These are phyloP conservation scores for Clarias fuscus DNA, from an alignment of 2,797 vertebrate species.

Conservation along the genomic window DNA sequence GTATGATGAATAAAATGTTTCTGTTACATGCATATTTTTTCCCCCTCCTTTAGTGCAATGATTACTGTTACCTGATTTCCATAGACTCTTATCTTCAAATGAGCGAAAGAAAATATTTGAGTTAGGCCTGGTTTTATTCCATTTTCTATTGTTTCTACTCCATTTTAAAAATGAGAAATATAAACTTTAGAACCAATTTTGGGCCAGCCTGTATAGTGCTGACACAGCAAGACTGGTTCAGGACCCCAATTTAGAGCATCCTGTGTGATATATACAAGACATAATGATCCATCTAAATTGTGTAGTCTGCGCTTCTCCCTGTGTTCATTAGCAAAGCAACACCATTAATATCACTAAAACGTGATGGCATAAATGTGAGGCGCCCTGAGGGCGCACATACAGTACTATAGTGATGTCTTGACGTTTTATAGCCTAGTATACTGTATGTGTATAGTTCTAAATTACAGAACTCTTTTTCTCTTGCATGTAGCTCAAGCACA, in stretches of 20 bases:
- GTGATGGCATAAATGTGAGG: background rate
- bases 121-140: too few species aligned
- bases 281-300: background rate
- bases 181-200: too few species aligned
- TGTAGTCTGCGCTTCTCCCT: background rate
- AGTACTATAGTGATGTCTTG: background rate
- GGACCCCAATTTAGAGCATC: background rate
- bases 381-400: background rate
- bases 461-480: background rate
- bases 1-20: too few species aligned
- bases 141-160: too few species aligned
- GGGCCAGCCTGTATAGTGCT: background rate
- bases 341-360: background rate
- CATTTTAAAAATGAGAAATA: too few species aligned
- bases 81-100: too few species aligned
- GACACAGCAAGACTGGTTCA: background rate
- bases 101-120: too few species aligned
- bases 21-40: too few species aligned
- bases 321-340: background rate
- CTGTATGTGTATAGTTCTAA: background rate
- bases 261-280: background rate
- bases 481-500: background rate
- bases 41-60: too few species aligned
- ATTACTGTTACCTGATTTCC: too few species aligned
- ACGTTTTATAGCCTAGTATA: background rate